These are phyloP conservation scores for Vandiemenella viatica DNA, from an alignment of 2,888 invertebrate species.

Conservation along the genomic window DNA sequence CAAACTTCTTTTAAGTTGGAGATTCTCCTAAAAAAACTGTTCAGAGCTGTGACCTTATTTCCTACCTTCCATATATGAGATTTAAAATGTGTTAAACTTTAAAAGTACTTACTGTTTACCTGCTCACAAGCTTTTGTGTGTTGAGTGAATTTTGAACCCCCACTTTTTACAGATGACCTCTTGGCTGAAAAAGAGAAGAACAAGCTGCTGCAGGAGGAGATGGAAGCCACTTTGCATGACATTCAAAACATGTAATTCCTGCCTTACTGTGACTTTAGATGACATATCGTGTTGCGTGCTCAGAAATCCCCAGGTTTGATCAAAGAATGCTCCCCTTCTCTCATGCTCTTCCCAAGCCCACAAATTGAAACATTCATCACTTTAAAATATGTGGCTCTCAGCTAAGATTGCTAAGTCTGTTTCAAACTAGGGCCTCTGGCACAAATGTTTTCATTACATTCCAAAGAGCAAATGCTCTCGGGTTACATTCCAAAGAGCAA, in stretches of 20 bases:
- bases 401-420: too few relatives aligned
- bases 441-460: too few relatives aligned
- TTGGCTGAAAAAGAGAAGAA: slow-evolving; percentile 88
- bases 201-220: slow-evolving; percentile 92
- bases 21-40: too few relatives aligned
- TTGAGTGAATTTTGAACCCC: neutral
- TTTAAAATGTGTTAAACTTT: too few relatives aligned
- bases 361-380: slow-evolving; percentile 7
- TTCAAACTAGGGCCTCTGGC: neutral
- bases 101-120: too few relatives aligned
- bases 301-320: slow-evolving; percentile 15
- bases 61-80: too few relatives aligned
- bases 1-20: too few relatives aligned
- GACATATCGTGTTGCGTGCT: slow-evolving; percentile 9
- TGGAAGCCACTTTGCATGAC: slow-evolving; percentile 97
- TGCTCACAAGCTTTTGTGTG: neutral
- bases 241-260: slow-evolving; percentile 84
- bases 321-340: slow-evolving; percentile 19
- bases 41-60: too few relatives aligned
- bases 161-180: slow-evolving; percentile 72
- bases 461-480: too few relatives aligned
- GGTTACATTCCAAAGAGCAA: too few relatives aligned
- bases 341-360: neutral
- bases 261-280: slow-evolving; percentile 11
- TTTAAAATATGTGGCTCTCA: too few relatives aligned